These are phyloP conservation scores for Brachyrhaphis roseni DNA, from an alignment of 2,797 vertebrate genomes.

Conservation along the genomic window DNA sequence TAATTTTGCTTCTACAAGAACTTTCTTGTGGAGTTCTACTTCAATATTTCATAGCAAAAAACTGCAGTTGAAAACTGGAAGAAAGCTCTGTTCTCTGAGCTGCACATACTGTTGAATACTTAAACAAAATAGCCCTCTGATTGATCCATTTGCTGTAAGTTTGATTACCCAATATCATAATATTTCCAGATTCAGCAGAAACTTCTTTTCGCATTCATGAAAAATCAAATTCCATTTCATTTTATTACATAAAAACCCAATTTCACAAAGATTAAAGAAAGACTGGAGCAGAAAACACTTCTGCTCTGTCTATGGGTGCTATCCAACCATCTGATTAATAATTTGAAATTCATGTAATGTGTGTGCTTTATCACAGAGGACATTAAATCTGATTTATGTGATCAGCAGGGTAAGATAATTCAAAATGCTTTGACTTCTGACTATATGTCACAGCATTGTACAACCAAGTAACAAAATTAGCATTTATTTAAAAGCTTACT, in stretches of 20 bases:
- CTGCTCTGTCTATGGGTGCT: background rate
- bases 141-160: background rate
- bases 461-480: background rate
- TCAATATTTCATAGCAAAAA: background rate
- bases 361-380: background rate
- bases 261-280: background rate
- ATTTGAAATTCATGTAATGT: slow-evolving; percentile 8
- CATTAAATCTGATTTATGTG: background rate
- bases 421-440: background rate
- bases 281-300: background rate
- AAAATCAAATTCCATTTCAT: background rate
- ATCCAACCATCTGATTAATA: slow-evolving; percentile 6
- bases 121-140: background rate
- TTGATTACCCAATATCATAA: background rate
- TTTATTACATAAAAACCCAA: slow-evolving; percentile 3
- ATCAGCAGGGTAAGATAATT: background rate
- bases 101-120: background rate
- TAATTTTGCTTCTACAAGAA: background rate
- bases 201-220: background rate
- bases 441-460: background rate
- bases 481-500: background rate
- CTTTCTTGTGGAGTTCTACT: background rate
- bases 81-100: background rate
- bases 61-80: background rate
- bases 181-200: background rate